These are phyloP conservation scores for Cremastinae sp. DNA, from an alignment of 2,888 invertebrate species.

Conservation along the genomic window DNA sequence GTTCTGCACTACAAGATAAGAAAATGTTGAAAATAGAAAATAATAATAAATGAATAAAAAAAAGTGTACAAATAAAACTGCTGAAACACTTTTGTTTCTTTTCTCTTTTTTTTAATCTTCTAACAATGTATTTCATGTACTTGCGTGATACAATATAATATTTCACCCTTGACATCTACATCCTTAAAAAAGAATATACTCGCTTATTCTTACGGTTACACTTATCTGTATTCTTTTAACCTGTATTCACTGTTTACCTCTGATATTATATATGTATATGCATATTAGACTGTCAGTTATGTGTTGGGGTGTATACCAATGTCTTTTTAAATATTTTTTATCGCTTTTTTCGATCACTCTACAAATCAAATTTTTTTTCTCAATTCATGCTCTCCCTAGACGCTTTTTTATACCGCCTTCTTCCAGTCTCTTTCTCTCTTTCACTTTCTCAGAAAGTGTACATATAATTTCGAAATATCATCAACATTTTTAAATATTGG, in stretches of 20 bases:
- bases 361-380: conserved; percentile 42
- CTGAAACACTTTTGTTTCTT: conserved; percentile 29
- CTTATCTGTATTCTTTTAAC: conserved; percentile 55
- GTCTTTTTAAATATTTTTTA: conserved; percentile 20
- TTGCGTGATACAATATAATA: conserved; percentile 67
- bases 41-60: conserved; percentile 14
- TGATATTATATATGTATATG: conserved; percentile 50
- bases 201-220: conserved; percentile 64
- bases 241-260: conserved; percentile 57
- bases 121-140: conserved; percentile 68
- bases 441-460: not conserved
- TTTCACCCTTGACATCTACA: conserved; percentile 65
- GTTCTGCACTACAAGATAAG: conserved; percentile 18
- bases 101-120: conserved; percentile 61
- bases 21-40: conserved; percentile 1
- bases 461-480: conserved; percentile 33
- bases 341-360: conserved; percentile 19
- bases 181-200: conserved; percentile 69
- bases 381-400: conserved; percentile 24
- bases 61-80: conserved; percentile 21
- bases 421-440: conserved; percentile 12
- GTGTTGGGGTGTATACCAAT: conserved; percentile 41
- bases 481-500: conserved; percentile 19
- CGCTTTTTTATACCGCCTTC: conserved; percentile 9
- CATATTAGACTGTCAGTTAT: not conserved